These are phyloP conservation scores for Linnaemya tessellans DNA, from an alignment of 2,888 invertebrate species.

Conservation along the genomic window DNA sequence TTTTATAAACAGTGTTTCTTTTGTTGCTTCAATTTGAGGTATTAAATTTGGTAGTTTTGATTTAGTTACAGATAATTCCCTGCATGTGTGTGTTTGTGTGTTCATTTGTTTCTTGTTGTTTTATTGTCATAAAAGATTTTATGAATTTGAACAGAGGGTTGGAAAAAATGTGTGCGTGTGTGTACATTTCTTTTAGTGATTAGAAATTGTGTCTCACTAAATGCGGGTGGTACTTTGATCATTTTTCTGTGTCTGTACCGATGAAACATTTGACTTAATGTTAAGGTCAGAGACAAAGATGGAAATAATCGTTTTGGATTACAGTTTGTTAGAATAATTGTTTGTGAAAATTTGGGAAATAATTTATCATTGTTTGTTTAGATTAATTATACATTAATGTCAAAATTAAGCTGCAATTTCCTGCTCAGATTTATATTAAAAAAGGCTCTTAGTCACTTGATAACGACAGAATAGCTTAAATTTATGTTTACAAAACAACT, in stretches of 20 bases:
- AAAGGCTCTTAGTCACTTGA: too few relatives aligned
- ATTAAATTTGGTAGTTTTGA: not conserved
- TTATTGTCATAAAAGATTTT: not conserved
- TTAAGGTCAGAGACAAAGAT: slow-evolving; percentile 20
- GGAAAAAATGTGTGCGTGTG: too few relatives aligned
- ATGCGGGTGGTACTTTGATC: slow-evolving; percentile 37
- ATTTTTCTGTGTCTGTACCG: not conserved
- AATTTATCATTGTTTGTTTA: not conserved
- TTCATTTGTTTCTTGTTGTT: not conserved
- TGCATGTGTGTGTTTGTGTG: not conserved
- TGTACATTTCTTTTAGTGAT: not conserved
- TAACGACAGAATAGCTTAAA: too few relatives aligned
- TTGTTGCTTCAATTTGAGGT: not conserved
- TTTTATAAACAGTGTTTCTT: not conserved
- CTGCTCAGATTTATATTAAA: not conserved
- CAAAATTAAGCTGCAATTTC: slow-evolving; percentile 6
- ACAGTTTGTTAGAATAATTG: not conserved
- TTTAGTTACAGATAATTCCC: slow-evolving; percentile 23
- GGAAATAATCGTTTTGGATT: slow-evolving; percentile 4
- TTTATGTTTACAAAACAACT: too few relatives aligned
- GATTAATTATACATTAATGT: not conserved
- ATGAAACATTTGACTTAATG: not conserved
- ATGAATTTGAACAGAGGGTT: slow-evolving; percentile 15
- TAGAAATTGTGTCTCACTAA: not conserved
- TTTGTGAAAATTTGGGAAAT: not conserved